Evolutionary conservation across 2,888 invertebrate species (phyloP), one percentile per base, ranked within the genome.

Genomic region (Andrena bucephala): DNA sequence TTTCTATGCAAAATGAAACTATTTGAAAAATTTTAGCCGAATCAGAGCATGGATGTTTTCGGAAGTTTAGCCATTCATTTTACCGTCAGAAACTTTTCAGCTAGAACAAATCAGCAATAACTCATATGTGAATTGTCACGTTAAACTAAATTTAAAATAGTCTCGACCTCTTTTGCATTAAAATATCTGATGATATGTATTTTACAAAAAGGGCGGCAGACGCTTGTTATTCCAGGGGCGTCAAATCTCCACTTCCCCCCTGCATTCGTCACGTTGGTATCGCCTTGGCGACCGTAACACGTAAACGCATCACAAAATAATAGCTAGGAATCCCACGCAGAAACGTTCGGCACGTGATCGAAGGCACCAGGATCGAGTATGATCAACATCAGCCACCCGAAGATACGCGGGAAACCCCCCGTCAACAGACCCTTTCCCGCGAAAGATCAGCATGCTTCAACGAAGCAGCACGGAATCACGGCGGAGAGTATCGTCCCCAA

Each of bases 341-440:
- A 3, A 16, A 5, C 13, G 8, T 33, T 75, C 63, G 59, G 33
- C 48, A 27, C 7, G 36, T 50, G 2, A 57, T 50, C 52, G 27
- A 20, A 16, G 50, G n/a, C 3, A 8, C 27, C 3, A 31, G 5
- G 10, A 7, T 60, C 13, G 13, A n/a, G 24, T 10, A 81, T 86
- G 85, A 86, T 86, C 42, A 81, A 85, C 24, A 83, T 86, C 13
- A 60, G 33, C 1, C 85, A 85, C 67, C 83, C 83, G 13, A 77
- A 48, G 29, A 57, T 78, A 5, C 48, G n/a, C 31, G 66, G 71
- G 0, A 86, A 86, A n/a, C 85, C 85, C 24, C 85, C 85, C 0
- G 16, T 75, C n/a, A 80, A 79, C 2, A 65, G 48, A 13, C 16
- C 62, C 16, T 7, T 29, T 0, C 2, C 31, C 1, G 5, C n/a